Evolutionary conservation across 2,113 vertebrate species (phyloP), one percentile per base, ranked within the genome.

Genomic region (Tylochromis polylepis): DNA sequence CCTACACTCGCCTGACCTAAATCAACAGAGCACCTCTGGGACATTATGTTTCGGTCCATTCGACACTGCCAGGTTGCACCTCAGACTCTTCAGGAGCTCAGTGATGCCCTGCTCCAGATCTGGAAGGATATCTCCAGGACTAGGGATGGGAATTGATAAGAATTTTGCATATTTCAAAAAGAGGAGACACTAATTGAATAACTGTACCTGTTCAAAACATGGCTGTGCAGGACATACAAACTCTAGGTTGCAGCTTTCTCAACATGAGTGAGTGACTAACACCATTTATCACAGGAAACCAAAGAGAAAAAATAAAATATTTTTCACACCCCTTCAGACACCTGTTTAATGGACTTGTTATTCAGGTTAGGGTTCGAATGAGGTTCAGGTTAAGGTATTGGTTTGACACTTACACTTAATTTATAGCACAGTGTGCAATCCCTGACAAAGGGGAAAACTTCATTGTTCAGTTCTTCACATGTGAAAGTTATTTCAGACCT

Each of bases 381-480:
- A 67, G 11, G 20, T 67, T 67, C 7, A 41, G 65, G n/a, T 20
- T 41, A 41, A 22, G 36, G n/a, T 70, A 4, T 43, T 41, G 65
- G 65, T 70, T 70, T 43, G 36, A 70, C n/a, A 43, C 65, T 70
- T 70, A 24, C n/a, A 3, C 65, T 43, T 70, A 70, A 70, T 70
- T 24, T 43, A 70, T 16, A 70, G n/a, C 65, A 24, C n/a, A 24
- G 36, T 9, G 65, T 70, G 8, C 65, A 70, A 70, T 70, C 65
- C 65, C n/a, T n/a, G 36, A n/a, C 36, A 70, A 2, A 43, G 36
- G 5, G 36, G 65, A 70, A 24, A 43, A 70, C 12, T 2, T 70
- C 7, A 43, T 10, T 10, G 65, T 43, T 43, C 5, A 70, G 36
- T 43, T 70, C n/a, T 43, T 70, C 41, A 2, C 65, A 70, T 3